These are phyloP conservation scores for Drosophila ustulata DNA, from an alignment of 2,888 invertebrate genomes.

Conservation along the genomic window DNA sequence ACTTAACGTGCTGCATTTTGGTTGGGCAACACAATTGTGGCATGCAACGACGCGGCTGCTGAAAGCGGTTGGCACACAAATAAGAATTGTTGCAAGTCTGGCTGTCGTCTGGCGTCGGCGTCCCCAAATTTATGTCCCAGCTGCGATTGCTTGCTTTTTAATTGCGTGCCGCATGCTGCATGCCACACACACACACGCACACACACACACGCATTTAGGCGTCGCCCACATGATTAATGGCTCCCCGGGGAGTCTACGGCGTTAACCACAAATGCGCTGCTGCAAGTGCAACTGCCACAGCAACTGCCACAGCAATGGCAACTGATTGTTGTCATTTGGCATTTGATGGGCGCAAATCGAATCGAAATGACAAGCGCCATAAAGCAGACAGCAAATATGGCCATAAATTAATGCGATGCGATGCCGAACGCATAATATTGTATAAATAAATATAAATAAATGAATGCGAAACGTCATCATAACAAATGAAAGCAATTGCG, in stretches of 20 bases:
- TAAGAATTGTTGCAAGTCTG: slow-evolving; percentile 46
- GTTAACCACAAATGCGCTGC: slow-evolving; percentile 64
- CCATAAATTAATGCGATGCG: slow-evolving; percentile 25
- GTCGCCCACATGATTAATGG: slow-evolving; percentile 72
- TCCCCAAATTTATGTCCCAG: slow-evolving; percentile 61
- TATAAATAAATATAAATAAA: slow-evolving; percentile 24
- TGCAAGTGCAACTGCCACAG: slow-evolving; percentile 4
- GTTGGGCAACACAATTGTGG: slow-evolving; percentile 33
- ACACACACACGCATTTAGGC: slow-evolving; percentile 52
- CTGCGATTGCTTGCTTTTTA: slow-evolving; percentile 61
- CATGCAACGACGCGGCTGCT: slow-evolving; percentile 14
- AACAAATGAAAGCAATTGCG: not conserved
- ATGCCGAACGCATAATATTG: slow-evolving; percentile 33
- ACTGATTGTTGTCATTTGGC: slow-evolving; percentile 77
- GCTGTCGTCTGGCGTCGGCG: not conserved
- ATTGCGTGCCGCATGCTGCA: slow-evolving; percentile 63
- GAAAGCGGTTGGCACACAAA: slow-evolving; percentile 11
- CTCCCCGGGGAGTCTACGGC: slow-evolving; percentile 42
- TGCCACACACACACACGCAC: not conserved
- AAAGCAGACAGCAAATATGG: slow-evolving; percentile 31
- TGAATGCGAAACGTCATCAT: slow-evolving; percentile 10
- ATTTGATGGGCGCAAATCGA: slow-evolving; percentile 69
- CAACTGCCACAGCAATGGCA: slow-evolving; percentile 34
- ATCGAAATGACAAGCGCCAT: slow-evolving; percentile 45
- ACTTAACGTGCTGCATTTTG: slow-evolving; percentile 15